Conservation (phyloP, 2,888 invertebrate species). For the Mystacides longicornis region DNA sequence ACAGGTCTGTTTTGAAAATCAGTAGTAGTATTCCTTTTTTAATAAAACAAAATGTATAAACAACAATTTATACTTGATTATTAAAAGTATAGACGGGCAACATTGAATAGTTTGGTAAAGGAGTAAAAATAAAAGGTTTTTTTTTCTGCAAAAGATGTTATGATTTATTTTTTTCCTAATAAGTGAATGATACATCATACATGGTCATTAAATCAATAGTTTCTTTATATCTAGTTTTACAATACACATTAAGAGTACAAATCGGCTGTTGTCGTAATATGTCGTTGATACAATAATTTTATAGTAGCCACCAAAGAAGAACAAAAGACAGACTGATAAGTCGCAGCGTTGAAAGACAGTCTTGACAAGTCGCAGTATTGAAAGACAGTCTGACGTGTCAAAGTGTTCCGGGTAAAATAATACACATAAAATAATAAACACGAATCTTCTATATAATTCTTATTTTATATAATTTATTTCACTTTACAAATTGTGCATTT, state of each 20-base stretch:
- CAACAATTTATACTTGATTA: no score
- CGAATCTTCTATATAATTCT: conserved; percentile 1
- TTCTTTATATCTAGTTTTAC: conserved; percentile 2
- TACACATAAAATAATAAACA: not conserved
- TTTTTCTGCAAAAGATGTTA: not conserved
- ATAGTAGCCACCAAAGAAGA: no score
- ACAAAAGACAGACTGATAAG: no score
- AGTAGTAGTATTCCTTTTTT: no score
- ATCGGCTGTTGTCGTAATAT: conserved; percentile 9
- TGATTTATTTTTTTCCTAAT: conserved; percentile 2
- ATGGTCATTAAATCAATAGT: conserved; percentile 15
- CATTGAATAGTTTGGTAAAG: not conserved
- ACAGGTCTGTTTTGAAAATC: no score
- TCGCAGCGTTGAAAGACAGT: no score
- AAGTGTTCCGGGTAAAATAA: no score
- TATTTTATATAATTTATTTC: not conserved
- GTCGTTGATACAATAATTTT: no score
- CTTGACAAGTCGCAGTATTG: no score
- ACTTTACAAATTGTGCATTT: not conserved
- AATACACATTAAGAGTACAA: conserved; percentile 17
- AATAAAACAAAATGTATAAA: no score
- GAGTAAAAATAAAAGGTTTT: not conserved
- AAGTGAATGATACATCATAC: conserved; percentile 14
- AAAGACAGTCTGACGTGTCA: no score
- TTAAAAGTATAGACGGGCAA: not conserved